Base-by-base conservation (phyloP, 1,140 invertebrate species). In the Drosophila triauraria region DNA sequence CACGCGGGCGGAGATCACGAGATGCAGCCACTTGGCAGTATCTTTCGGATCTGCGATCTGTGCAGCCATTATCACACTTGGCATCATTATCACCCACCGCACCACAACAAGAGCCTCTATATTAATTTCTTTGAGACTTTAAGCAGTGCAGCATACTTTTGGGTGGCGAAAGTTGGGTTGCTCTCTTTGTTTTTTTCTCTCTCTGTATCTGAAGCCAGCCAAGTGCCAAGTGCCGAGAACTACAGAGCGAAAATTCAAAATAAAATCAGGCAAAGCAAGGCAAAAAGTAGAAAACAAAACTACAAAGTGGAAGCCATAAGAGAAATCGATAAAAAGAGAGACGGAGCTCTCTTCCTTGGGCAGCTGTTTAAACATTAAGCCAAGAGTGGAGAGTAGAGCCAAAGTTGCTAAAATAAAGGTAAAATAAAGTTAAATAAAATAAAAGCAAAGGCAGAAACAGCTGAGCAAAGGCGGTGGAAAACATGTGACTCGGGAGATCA, bases 61-160 rank as follows among this genome's bases (percentile, higher is more conserved):
- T 23, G 35, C 72, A 46, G 35, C 13, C 51, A 44, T 47, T 61
- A 35, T 30, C 56, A 25, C 23, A n/a, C 48, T 61, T 56, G 53
- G 47, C 48, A 53, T 56, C 65, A 43, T 57, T 57, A 46, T 56
- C 53, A 32, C 25, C 23, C 12, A n/a, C n/a, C 15, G 27, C 6
- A 17, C 10, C 7, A 10, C 35, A 10, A 10, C n/a, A n/a, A n/a
- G 10, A 10, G 27, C 40, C 25, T 9, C 0, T 27, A n/a, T 23
- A 48, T 43, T 43, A 15, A 13, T 30, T 51, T 51, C n/a, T 1
- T 17, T 3, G 2, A 4, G 1, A 4, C 38, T 17, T 43, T 58
- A 4, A 7, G 10, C 47, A 35, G 54, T 74, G 84, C 84, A 88
- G 84, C 84, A 88, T 88, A 90, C 84, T 88, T 90, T 88, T 78